phyloP scores from a whole-genome alignment of 2,797 vertebrate genomes.

The Odontamblyopus lacepedii region DNA sequence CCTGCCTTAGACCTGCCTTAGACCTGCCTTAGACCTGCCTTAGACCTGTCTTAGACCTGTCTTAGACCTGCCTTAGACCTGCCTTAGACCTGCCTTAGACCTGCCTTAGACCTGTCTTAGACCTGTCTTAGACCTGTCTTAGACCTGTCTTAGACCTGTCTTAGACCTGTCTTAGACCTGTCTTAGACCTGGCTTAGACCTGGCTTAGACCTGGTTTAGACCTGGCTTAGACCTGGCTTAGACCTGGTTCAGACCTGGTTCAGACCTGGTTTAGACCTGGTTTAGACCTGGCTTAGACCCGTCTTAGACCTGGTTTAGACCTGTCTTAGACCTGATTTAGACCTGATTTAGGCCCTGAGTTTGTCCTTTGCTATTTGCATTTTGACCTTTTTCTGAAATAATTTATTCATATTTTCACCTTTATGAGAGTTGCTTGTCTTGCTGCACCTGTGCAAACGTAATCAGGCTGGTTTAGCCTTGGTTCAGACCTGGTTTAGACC shows the following conservation, averaged over 20 bases:
- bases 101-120: not conserved
- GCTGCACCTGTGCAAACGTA: too few species aligned
- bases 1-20: too few species aligned
- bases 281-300: not conserved
- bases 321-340: not conserved
- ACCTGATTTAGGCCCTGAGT: not conserved
- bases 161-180: not conserved
- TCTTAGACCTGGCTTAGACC: not conserved
- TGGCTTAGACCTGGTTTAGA: not conserved
- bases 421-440: too few species aligned
- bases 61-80: not conserved
- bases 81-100: not conserved
- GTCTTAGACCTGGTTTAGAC: not conserved
- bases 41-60: not conserved
- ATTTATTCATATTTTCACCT: too few species aligned
- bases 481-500: not conserved
- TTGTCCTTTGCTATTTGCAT: too few species aligned
- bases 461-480: too few species aligned
- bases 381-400: too few species aligned
- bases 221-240: not conserved
- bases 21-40: not conserved
- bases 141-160: not conserved
- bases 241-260: not conserved
- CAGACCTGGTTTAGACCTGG: too few species aligned
- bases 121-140: not conserved